Conservation (phyloP, 1,140 invertebrate genomes). For the Drosophila kurseongensis region DNA sequence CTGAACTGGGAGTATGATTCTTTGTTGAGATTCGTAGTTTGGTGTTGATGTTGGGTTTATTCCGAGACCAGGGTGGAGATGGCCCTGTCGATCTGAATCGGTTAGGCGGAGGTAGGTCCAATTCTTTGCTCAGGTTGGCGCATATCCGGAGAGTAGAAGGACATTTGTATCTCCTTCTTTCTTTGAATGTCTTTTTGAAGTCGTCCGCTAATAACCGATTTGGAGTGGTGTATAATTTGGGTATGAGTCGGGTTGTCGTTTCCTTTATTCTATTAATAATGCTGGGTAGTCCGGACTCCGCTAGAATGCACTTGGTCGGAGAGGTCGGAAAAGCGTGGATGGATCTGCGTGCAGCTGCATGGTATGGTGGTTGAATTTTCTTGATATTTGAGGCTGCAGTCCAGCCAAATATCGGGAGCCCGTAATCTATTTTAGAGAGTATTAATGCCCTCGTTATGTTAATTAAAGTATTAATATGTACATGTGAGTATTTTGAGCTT, state of each 20-base stretch:
- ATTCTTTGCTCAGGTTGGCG: neutral
- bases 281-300: neutral
- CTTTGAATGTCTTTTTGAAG: neutral
- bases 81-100: neutral
- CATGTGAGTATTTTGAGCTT: neutral
- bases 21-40: neutral
- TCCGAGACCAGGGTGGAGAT: neutral
- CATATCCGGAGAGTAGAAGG: constrained; percentile 2
- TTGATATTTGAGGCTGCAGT: neutral
- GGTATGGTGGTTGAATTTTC: constrained; percentile 5
- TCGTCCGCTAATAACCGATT: constrained; percentile 2
- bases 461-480: constrained; percentile 2
- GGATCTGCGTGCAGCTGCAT: neutral
- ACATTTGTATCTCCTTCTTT: neutral
- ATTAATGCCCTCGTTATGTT: too few species aligned
- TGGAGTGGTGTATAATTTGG: constrained; percentile 2
- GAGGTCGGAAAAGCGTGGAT: constrained; percentile 3
- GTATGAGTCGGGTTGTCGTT: neutral
- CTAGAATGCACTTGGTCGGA: neutral
- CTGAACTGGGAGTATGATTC: neutral
- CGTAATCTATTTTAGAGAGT: constrained; percentile 1
- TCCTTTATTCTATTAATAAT: neutral
- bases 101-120: neutral
- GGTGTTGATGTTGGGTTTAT: neutral
- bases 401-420: neutral